These are phyloP conservation scores for Ploceus nigricollis DNA, from an alignment of 2,113 vertebrate genomes.

Conservation along the genomic window DNA sequence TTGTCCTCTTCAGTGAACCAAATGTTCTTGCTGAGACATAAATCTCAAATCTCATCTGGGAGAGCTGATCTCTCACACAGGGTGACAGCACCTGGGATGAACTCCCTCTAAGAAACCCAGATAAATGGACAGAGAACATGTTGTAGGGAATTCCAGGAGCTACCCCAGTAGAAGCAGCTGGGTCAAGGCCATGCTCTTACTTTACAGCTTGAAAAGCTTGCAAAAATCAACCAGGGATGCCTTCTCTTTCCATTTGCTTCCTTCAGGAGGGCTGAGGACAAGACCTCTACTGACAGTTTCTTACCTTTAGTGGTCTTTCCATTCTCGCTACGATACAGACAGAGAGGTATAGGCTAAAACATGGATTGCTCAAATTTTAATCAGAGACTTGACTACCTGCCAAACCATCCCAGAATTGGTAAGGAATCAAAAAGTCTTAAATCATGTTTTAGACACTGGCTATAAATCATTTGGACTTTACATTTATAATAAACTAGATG, in stretches of 20 bases:
- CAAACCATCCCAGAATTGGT: conserved; percentile 14
- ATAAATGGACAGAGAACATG: background rate
- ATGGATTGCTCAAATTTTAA: background rate
- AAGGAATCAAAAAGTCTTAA: conserved; percentile 46
- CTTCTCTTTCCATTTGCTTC: background rate
- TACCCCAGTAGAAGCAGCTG: background rate
- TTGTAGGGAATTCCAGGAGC: background rate
- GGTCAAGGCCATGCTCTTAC: background rate
- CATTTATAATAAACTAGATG: conserved; percentile 42
- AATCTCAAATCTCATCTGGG: background rate
- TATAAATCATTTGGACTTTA: conserved; percentile 46
- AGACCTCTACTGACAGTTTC: background rate
- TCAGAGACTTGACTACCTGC: background rate
- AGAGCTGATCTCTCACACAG: background rate
- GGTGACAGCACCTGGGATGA: background rate
- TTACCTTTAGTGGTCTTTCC: background rate
- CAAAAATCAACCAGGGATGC: background rate
- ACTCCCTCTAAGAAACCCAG: background rate
- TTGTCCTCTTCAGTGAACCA: background rate
- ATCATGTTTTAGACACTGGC: background rate
- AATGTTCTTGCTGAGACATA: background rate
- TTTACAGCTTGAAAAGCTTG: background rate
- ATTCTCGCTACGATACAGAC: background rate
- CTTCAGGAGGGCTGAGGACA: background rate
- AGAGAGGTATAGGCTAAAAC: background rate